phyloP scores from a whole-genome alignment of 2,888 invertebrate genomes.

The Coelopa pilipes region DNA sequence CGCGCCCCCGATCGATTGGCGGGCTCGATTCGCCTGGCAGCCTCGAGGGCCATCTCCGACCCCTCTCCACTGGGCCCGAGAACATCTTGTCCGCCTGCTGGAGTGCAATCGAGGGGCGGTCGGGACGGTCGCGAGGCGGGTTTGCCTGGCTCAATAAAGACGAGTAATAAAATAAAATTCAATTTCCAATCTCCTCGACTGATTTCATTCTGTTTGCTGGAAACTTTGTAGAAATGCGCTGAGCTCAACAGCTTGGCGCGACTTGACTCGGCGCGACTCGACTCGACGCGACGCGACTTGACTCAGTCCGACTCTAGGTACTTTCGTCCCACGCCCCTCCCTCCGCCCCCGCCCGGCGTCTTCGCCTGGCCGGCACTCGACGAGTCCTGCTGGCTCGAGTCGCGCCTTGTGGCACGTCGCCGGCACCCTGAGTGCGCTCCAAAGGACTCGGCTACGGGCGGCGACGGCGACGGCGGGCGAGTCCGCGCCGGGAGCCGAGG shows the following conservation, averaged over 20 bases:
- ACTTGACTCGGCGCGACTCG: background rate
- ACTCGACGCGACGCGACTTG: background rate
- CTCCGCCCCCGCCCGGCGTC: background rate
- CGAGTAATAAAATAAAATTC: constrained; percentile 42
- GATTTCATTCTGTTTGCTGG: constrained; percentile 37
- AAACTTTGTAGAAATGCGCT: constrained; percentile 28
- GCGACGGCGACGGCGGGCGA: too few species aligned
- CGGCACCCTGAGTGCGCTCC: too few species aligned
- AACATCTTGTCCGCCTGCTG: background rate
- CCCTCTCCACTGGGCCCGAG: background rate
- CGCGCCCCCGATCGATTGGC: too few species aligned
- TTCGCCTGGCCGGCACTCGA: constrained; percentile 5
- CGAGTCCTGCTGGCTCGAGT: background rate
- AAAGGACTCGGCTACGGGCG: too few species aligned
- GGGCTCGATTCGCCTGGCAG: background rate
- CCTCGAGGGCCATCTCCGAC: background rate
- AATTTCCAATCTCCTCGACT: constrained; percentile 42
- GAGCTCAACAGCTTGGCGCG: constrained; percentile 27
- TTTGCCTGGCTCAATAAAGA: background rate
- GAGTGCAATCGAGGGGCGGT: background rate
- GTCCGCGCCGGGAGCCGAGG: background rate
- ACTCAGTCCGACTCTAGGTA: background rate
- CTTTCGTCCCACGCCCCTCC: background rate
- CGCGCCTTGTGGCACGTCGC: background rate
- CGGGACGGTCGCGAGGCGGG: background rate